phyloP scores from a whole-genome alignment of 2,888 invertebrate species.

The Eilema sororculum region DNA sequence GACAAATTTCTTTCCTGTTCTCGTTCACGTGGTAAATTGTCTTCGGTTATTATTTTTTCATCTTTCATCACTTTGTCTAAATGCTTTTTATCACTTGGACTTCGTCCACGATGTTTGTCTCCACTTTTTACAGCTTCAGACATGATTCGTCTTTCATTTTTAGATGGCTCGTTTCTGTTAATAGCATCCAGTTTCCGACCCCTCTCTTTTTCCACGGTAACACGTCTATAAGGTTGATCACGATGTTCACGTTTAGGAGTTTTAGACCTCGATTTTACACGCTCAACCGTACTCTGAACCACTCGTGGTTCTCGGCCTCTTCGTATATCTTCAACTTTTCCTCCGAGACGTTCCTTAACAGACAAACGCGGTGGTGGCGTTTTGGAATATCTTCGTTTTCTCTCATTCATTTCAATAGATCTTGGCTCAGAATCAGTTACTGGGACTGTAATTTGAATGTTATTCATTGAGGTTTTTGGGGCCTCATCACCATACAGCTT shows the following conservation, averaged over 20 bases:
- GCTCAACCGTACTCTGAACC: conserved; percentile 85
- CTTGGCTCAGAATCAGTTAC: conserved; percentile 76
- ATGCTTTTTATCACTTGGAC: conserved; percentile 65
- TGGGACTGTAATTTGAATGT: conserved; percentile 87
- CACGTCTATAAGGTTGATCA: conserved; percentile 80
- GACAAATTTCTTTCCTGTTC: conserved; percentile 60
- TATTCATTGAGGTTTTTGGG: conserved; percentile 75
- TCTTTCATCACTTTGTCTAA: conserved; percentile 65
- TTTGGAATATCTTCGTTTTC: conserved; percentile 76
- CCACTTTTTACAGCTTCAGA: conserved; percentile 62
- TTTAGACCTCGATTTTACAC: conserved; percentile 85
- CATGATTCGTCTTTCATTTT: conserved; percentile 65
- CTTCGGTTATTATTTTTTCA: conserved; percentile 58
- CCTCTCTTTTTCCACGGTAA: conserved; percentile 83
- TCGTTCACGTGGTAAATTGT: conserved; percentile 40
- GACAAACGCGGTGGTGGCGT: conserved; percentile 89
- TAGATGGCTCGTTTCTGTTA: conserved; percentile 60
- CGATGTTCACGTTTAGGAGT: conserved; percentile 82
- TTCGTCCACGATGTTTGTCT: conserved; percentile 63
- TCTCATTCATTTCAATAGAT: conserved; percentile 82
- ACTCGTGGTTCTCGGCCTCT: conserved; percentile 84
- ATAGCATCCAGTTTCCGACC: conserved; percentile 71
- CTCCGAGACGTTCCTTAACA: conserved; percentile 93
- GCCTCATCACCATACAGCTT: conserved; percentile 88
- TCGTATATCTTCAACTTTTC: conserved; percentile 89